These are phyloP conservation scores for Helogale parvula DNA, from an alignment of 2,113 vertebrate genomes.

Conservation along the genomic window DNA sequence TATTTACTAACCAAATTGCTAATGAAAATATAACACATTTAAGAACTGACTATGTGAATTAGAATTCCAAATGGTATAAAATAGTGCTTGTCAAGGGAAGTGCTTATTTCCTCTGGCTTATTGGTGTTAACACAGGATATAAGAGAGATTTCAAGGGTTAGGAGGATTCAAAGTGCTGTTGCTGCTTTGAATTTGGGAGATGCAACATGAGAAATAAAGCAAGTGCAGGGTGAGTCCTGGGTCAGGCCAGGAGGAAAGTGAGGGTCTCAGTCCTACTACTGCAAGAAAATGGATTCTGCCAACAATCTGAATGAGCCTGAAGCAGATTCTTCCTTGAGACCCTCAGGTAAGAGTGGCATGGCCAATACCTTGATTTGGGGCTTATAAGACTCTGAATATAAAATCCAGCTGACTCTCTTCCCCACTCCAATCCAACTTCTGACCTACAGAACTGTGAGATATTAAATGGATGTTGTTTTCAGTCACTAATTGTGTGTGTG, in stretches of 20 bases:
- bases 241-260: background rate
- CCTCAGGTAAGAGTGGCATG: background rate
- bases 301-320: background rate
- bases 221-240: background rate
- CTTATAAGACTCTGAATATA: background rate
- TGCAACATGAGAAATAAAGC: rapidly evolving
- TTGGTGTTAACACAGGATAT: background rate
- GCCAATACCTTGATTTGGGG: background rate
- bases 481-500: background rate
- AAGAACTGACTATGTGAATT: background rate
- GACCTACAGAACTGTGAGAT: background rate
- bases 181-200: background rate
- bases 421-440: background rate
- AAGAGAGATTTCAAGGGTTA: background rate
- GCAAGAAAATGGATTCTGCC: background rate
- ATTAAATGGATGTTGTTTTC: background rate
- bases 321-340: background rate
- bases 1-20: background rate
- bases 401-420: background rate
- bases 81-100: background rate
- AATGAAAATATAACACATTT: background rate
- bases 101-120: background rate
- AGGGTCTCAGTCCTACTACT: background rate
- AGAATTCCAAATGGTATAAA: background rate
- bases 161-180: background rate